A percentile compares a stretch with the other conserved stretches of the same genome.
Conservation (phyloP, 92 coral and sea anemone species). For the Virgularia gustaviana region DNA sequence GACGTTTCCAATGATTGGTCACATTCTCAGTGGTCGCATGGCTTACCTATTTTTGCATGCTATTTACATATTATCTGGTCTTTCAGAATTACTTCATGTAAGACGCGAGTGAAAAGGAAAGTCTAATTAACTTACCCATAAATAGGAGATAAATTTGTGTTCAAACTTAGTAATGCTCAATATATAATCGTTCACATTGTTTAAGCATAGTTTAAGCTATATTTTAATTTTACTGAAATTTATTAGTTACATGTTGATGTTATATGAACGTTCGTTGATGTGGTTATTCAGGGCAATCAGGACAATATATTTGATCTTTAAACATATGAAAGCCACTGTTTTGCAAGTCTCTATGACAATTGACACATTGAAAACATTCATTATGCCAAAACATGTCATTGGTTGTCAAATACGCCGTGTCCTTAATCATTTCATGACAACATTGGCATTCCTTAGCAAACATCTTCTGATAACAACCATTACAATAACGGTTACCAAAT, state of each 20-base stretch:
- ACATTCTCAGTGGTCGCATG: too few species aligned
- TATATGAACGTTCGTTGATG: not conserved
- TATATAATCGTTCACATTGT: too few species aligned
- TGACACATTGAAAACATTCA: conserved; percentile 78
- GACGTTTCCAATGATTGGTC: too few species aligned
- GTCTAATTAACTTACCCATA: too few species aligned
- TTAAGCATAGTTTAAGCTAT: too few species aligned
- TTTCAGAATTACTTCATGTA: too few species aligned
- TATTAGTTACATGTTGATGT: not conserved
- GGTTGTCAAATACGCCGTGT: conserved; percentile 82
- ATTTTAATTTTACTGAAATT: too few species aligned
- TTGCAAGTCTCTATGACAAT: conserved; percentile 50
- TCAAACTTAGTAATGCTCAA: too few species aligned
- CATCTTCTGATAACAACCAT: conserved; percentile 75
- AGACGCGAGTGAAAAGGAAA: too few species aligned
- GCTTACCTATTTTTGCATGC: too few species aligned
- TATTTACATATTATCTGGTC: too few species aligned
- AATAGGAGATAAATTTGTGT: too few species aligned
- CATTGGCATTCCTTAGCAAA: conserved; percentile 83
- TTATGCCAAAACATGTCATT: conserved; percentile 85
- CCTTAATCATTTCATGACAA: conserved; percentile 68
- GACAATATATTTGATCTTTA: conserved; percentile 12
- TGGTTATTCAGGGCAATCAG: conserved; percentile 15
- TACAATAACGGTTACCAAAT: conserved; percentile 73
- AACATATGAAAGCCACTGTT: conserved; percentile 33